These are phyloP conservation scores for Centropus bengalensis DNA, from an alignment of 2,113 vertebrate genomes.

Conservation along the genomic window DNA sequence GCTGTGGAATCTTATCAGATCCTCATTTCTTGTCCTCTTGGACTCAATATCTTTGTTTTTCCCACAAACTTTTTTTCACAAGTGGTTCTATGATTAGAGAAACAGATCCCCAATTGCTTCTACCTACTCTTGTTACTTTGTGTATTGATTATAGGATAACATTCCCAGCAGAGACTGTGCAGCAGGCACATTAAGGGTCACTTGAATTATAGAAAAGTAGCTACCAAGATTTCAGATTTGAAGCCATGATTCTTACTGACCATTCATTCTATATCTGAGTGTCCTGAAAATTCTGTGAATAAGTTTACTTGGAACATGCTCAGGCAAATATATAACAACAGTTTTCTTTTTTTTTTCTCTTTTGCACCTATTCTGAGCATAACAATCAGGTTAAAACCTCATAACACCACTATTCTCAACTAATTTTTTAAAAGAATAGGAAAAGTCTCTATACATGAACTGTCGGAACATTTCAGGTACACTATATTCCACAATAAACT, in stretches of 20 bases:
- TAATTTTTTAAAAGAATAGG: background rate
- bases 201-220: background rate
- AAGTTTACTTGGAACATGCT: background rate
- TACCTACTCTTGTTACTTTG: background rate
- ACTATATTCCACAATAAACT: background rate
- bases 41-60: background rate
- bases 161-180: background rate
- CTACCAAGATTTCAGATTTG: background rate
- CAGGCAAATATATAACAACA: background rate
- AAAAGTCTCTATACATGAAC: background rate
- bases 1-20: background rate
- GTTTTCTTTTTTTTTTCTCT: background rate
- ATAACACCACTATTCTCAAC: accelerated
- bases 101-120: background rate
- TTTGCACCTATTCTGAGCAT: background rate
- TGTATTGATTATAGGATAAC: background rate
- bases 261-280: background rate
- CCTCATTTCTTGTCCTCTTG: background rate
- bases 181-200: background rate
- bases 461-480: background rate
- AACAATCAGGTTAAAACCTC: background rate
- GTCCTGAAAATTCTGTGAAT: background rate
- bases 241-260: background rate
- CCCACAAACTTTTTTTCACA: background rate
- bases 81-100: background rate